These are phyloP conservation scores for Hypocryptadius cinnamomeus DNA, from an alignment of 2,113 vertebrate species.

Conservation along the genomic window DNA sequence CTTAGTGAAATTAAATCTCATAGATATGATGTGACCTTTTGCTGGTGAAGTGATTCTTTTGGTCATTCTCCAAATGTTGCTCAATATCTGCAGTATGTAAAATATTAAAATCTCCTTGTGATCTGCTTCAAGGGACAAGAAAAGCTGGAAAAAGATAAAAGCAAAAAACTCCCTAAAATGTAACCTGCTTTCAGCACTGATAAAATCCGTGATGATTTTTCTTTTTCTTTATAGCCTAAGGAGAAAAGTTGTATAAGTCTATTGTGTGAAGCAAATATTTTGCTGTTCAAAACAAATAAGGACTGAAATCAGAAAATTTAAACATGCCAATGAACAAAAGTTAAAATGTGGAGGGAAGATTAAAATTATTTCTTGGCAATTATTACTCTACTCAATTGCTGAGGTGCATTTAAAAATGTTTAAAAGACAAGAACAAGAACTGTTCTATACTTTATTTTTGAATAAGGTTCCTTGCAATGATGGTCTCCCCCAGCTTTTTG, in stretches of 20 bases:
- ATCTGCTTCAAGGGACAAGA: slow-evolving; percentile 22
- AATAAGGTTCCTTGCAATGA: neutral
- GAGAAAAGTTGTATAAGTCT: neutral
- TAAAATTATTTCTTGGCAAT: neutral
- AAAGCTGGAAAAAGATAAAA: slow-evolving; percentile 13
- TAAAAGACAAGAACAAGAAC: neutral
- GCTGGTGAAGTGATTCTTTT: neutral
- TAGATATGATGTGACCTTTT: neutral
- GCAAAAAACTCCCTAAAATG: slow-evolving; percentile 8
- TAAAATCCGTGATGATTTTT: neutral
- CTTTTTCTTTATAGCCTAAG: neutral
- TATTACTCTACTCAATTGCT: neutral
- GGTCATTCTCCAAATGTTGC: slow-evolving; percentile 15
- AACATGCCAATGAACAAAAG: neutral
- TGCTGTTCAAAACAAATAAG: neutral
- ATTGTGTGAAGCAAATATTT: neutral
- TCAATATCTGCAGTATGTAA: neutral
- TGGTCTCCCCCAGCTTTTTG: slow-evolving; percentile 30
- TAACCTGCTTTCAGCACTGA: neutral
- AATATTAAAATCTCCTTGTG: slow-evolving; percentile 7
- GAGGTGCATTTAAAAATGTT: neutral
- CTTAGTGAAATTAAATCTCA: neutral
- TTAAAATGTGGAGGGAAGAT: neutral
- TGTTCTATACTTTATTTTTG: neutral
- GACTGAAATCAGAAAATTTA: neutral